Evolutionary conservation across 2,888 invertebrate species (phyloP), one percentile per base, ranked within the genome.

Genomic region (Sarcophaga caerulescens): DNA sequence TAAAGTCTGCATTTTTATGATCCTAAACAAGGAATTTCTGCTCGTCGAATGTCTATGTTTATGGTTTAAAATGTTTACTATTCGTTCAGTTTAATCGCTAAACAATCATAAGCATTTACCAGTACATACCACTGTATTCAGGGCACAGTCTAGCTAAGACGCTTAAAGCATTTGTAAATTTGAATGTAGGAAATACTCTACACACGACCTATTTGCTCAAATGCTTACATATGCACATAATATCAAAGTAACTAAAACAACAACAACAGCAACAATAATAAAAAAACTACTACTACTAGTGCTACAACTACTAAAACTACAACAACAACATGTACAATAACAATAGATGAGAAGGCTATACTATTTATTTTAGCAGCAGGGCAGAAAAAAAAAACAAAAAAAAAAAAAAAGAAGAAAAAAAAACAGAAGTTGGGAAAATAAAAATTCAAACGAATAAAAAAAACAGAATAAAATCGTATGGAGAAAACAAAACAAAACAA

Each of bases 171-270:
- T 65, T 62, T 44, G 44, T 4, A 70, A 65, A 65, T 62, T 19
- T 59, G 25, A 52, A 52, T 62, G 35, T 63, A 71, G 70, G 79
- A 84, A 60, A 59, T 19, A 63, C 57, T 35, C 60, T 74, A 74
- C 52, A 80, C 11, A 84, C 84, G 84, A 84, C 84, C 84, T 84
- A 84, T 84, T 80, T 84, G 84, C 79, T 71, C 65, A 84, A 84
- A 84, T 75, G 65, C 66, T 84, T 84, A 71, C 65, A 60, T 70
- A 65, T 79, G 75, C 79, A 70, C 75, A 79, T 65, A 76, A 84
- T 71, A 84, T 75, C 70, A 84, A 80, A 84, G 79, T 76, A 75
- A 76, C 23, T 47, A 65, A 52, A 84, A 75, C 75, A 65, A 45
- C 68, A n/a, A 68, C 52, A 47, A 75, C 35, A 44, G 44, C n/a